Evolutionary conservation across 2,113 vertebrate genomes (phyloP).

Genomic region (Petrocephalus microphthalmus): DNA sequence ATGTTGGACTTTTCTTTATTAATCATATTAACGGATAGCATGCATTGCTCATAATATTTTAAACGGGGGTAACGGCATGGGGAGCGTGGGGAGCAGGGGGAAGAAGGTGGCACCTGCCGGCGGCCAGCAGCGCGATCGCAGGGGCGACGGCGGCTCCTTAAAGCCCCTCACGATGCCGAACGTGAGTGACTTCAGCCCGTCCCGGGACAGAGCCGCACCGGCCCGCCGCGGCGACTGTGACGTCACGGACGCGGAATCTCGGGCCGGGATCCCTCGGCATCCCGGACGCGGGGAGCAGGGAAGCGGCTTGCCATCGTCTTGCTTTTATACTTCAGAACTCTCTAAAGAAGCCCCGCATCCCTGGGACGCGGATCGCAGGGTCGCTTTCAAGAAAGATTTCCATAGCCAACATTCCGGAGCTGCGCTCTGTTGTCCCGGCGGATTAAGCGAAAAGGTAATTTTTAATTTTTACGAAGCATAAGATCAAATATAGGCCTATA

Average conservation of each 20-base stretch:
- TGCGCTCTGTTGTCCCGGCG: background rate
- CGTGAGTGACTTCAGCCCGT: constrained; percentile 24
- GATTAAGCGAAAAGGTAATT: background rate
- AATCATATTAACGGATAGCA: background rate
- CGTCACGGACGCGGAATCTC: constrained; percentile 33
- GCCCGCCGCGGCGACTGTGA: constrained; percentile 42
- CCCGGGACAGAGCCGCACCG: constrained; percentile 35
- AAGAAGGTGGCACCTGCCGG: constrained; percentile 57
- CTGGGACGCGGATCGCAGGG: background rate
- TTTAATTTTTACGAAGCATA: background rate
- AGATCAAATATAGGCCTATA: background rate
- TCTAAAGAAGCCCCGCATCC: constrained; percentile 34
- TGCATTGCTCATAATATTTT: background rate
- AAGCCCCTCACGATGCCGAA: constrained; percentile 28
- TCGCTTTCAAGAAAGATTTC: constrained; percentile 37
- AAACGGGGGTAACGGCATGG: constrained; percentile 43
- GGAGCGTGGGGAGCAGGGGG: constrained; percentile 53
- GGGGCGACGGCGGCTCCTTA: constrained; percentile 27
- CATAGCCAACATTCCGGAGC: background rate
- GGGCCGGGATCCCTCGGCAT: constrained; percentile 24
- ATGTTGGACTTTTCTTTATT: background rate
- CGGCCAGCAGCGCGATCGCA: constrained; percentile 6
- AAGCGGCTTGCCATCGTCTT: constrained; percentile 10
- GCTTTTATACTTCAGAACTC: background rate
- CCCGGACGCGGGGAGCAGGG: constrained; percentile 35